Evolutionary conservation across 2,113 vertebrate species (phyloP), one percentile per base, ranked within the genome.

Genomic region (Typhlomys cinereus): DNA sequence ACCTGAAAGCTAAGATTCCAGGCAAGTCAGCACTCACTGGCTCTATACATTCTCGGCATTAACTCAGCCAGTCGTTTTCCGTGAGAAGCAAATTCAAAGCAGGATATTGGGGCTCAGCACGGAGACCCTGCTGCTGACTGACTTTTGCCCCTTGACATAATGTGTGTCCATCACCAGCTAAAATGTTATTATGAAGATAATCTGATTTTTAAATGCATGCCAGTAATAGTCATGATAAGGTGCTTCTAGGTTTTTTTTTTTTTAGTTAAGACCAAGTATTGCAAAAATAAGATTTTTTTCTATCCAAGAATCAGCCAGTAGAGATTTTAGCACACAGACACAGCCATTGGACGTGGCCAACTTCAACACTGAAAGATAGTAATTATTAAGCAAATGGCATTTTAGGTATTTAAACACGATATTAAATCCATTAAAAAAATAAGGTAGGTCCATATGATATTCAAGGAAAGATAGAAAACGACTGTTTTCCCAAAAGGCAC

Each of bases 151-250:
- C 27, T 90, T 46, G 39, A 91, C 74, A 48, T 82, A 76, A 83
- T 71, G n/a, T 76, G 76, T 71, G 85, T 4, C 23, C 66, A 3
- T 61, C 27, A 88, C 79, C n/a, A 66, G 31, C 14, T 80, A 18
- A 94, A 67, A 48, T 67, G 6, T 87, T 76, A 64, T 73, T 95
- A 81, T 67, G 69, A 50, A 95, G 79, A 83, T 78, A 66, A 78
- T 59, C 79, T 91, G 66, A 79, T 64, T 74, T 88, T 82, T 73
- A 91, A 75, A 3, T 78, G 1, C 6, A 57, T 78, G 1, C 1
- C 44, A 88, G 39, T 93, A 41, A 46, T 62, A 54, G 36, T 83
- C 39, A 25, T n/a, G 73, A 5, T 41, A 87, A 91, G 73, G 61
- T 41, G 18, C 1, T 27, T 71, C 71, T 82, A 67, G 14, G n/a